Conservation (phyloP, 2,888 invertebrate species). For the Microctonus hyperodae region DNA sequence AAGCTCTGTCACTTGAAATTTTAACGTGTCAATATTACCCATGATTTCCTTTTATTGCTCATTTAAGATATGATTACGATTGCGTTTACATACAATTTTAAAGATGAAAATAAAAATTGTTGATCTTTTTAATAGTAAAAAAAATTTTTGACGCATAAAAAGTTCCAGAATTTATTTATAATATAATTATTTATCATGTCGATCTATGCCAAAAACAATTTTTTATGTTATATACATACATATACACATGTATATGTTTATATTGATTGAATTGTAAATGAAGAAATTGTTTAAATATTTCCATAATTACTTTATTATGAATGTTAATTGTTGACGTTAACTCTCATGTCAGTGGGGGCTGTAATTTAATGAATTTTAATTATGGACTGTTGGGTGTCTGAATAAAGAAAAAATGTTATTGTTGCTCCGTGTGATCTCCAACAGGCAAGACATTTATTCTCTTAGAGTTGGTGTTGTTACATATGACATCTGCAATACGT, state of each 20-base stretch:
- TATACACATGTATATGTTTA: background rate
- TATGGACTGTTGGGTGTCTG: constrained; percentile 17
- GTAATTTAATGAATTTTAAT: constrained; percentile 9
- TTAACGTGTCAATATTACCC: too few species aligned
- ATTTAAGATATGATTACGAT: too few species aligned
- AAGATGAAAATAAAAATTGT: too few species aligned
- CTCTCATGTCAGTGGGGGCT: background rate
- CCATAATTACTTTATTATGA: constrained; percentile 8
- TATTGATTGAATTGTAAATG: background rate
- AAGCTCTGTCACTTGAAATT: too few species aligned
- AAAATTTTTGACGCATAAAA: too few species aligned
- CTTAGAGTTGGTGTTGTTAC: constrained; percentile 27
- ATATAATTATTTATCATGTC: too few species aligned
- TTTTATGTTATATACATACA: too few species aligned
- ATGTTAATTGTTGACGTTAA: constrained; percentile 5
- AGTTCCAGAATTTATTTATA: too few species aligned
- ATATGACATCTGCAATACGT: constrained; percentile 49
- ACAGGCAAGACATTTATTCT: background rate
- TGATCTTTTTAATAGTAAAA: too few species aligned
- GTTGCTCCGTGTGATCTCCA: background rate
- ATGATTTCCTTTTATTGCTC: too few species aligned
- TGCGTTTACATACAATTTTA: too few species aligned
- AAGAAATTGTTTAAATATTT: constrained; percentile 13
- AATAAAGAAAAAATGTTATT: constrained; percentile 17
- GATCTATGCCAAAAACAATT: too few species aligned